Conservation (phyloP, 2,113 vertebrate species). For the Arenaria interpres region DNA sequence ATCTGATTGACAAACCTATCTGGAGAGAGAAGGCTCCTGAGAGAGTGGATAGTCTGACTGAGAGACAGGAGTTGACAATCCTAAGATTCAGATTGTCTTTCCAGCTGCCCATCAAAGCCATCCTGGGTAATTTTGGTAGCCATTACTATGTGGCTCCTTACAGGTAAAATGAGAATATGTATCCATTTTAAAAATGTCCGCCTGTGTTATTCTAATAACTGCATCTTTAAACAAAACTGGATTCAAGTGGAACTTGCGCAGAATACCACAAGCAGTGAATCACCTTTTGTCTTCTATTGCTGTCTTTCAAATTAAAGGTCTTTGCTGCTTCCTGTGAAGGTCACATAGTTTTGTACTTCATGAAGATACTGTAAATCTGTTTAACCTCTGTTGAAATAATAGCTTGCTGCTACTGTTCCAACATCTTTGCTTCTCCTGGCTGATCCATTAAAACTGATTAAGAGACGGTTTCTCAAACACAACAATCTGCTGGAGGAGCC, state of each 20-base stretch:
- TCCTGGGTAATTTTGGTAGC: not conserved
- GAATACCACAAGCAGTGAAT: not conserved
- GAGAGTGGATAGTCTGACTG: not conserved
- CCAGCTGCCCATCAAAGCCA: not conserved
- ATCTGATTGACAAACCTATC: not conserved
- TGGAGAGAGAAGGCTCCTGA: not conserved
- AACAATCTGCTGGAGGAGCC: not conserved
- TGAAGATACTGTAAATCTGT: not conserved
- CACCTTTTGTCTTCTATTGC: not conserved
- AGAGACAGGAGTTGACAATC: not conserved
- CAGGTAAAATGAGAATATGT: not conserved
- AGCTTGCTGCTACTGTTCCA: not conserved
- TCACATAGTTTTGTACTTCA: not conserved
- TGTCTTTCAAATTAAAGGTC: not conserved
- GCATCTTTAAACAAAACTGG: not conserved
- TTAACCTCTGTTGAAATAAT: not conserved
- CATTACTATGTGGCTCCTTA: not conserved
- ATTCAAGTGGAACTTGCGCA: not conserved
- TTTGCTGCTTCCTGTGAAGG: not conserved
- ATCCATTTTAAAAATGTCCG: not conserved
- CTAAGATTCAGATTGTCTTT: not conserved
- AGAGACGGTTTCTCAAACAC: not conserved
- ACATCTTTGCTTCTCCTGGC: not conserved
- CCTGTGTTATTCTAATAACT: not conserved
- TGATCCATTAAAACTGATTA: not conserved